Conservation (phyloP, 2,113 vertebrate species). For the Corynorhinus townsendii region DNA sequence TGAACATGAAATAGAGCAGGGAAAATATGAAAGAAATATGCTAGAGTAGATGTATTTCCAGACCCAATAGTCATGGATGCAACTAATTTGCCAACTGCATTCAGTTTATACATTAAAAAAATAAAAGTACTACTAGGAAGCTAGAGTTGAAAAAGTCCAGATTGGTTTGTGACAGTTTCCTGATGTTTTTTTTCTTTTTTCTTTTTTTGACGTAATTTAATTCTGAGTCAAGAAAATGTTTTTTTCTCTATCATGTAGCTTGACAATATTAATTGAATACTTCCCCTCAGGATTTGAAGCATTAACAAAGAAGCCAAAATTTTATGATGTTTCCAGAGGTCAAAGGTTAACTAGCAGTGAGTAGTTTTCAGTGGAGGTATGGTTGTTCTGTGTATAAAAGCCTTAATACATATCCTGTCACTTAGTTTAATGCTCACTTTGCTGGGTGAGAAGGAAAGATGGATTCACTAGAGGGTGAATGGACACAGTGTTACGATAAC, state of each 20-base stretch:
- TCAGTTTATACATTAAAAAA: slow-evolving; percentile 59
- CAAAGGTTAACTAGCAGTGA: slow-evolving; percentile 70
- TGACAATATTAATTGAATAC: slow-evolving; percentile 74
- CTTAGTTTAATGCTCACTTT: slow-evolving; percentile 53
- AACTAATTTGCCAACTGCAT: slow-evolving; percentile 67
- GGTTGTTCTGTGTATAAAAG: slow-evolving; percentile 16
- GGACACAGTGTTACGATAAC: slow-evolving; percentile 41
- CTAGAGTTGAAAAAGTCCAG: slow-evolving; percentile 78
- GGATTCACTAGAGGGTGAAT: not conserved
- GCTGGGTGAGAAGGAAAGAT: slow-evolving; percentile 50
- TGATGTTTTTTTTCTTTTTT: slow-evolving; percentile 43
- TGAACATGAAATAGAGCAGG: slow-evolving; percentile 43
- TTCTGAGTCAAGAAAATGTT: slow-evolving; percentile 73
- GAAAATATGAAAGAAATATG: slow-evolving; percentile 62
- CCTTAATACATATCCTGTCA: slow-evolving; percentile 2
- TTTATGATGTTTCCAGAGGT: slow-evolving; percentile 59
- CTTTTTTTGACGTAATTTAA: slow-evolving; percentile 67
- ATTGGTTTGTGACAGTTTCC: slow-evolving; percentile 73
- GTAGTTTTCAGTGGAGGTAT: slow-evolving; percentile 34
- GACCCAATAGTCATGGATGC: slow-evolving; percentile 26
- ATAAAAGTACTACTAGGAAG: slow-evolving; percentile 59
- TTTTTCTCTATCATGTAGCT: slow-evolving; percentile 55
- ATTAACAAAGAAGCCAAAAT: slow-evolving; percentile 57
- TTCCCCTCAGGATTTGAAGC: slow-evolving; percentile 63
- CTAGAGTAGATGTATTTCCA: slow-evolving; percentile 28